Conservation (phyloP, 1,140 invertebrate species). For the Agrilus planipennis region DNA sequence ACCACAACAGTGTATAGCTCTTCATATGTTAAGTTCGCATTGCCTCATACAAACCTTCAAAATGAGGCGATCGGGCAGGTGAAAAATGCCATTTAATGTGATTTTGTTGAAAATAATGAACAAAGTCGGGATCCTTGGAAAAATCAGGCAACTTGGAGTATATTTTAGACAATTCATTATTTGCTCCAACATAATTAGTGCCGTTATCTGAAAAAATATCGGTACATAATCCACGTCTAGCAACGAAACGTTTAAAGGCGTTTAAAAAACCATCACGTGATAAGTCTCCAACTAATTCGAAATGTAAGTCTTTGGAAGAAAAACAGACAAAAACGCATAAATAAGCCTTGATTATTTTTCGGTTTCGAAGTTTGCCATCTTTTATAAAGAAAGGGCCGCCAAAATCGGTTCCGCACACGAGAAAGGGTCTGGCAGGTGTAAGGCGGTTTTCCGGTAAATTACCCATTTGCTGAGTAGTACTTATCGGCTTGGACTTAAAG, state of each 20-base stretch:
- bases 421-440: slow-evolving; percentile 22
- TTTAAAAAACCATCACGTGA: slow-evolving; percentile 15
- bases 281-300: slow-evolving; percentile 32
- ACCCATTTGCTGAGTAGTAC: slow-evolving; percentile 15
- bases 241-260: slow-evolving; percentile 25
- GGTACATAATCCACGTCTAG: slow-evolving; percentile 16
- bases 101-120: too few relatives aligned
- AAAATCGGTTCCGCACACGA: slow-evolving; percentile 30
- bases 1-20: too few relatives aligned
- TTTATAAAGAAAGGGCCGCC: slow-evolving; percentile 31
- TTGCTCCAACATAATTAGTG: slow-evolving; percentile 1
- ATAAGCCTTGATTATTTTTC: slow-evolving; percentile 30
- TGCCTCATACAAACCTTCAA: too few relatives aligned
- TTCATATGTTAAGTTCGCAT: too few relatives aligned
- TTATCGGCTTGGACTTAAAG: background rate
- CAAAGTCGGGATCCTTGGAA: too few relatives aligned
- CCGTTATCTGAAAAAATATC: slow-evolving; percentile 14
- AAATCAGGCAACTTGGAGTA: too few relatives aligned
- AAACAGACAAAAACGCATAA: slow-evolving; percentile 34
- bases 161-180: too few relatives aligned
- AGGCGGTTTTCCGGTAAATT: slow-evolving; percentile 22
- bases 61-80: too few relatives aligned
- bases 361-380: slow-evolving; percentile 19
- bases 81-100: too few relatives aligned
- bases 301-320: slow-evolving; percentile 31